These are phyloP conservation scores for Embiotoca jacksoni DNA, from an alignment of 2,113 vertebrate genomes.

Conservation along the genomic window DNA sequence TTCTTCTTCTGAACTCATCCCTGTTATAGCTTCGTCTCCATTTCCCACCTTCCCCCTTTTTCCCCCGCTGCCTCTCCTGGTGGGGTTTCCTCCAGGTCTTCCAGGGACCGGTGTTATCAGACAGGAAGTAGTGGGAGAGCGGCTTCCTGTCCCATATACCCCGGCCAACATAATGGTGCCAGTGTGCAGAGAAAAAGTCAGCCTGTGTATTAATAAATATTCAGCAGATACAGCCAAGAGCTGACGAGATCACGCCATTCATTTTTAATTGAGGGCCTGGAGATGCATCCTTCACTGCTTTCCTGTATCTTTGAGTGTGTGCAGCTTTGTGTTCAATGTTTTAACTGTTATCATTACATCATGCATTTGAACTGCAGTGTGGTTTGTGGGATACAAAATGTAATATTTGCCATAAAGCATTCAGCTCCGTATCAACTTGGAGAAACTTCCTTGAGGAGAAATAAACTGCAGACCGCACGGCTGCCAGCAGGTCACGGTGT, in stretches of 20 bases:
- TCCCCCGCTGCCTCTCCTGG: constrained; percentile 37
- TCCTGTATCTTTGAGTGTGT: constrained; percentile 27
- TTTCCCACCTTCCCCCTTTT: constrained; percentile 22
- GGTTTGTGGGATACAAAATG: constrained; percentile 11
- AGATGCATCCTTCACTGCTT: constrained; percentile 33
- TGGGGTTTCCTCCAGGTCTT: constrained; percentile 65
- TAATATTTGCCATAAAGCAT: constrained; percentile 25
- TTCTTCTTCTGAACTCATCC: constrained; percentile 5
- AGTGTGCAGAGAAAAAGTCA: constrained; percentile 54
- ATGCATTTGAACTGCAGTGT: constrained; percentile 9
- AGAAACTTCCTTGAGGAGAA: constrained; percentile 3
- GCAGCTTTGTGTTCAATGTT: constrained; percentile 7
- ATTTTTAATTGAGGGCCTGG: constrained; percentile 63
- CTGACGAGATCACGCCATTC: constrained; percentile 45
- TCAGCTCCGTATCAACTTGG: constrained; percentile 16
- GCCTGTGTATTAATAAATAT: constrained; percentile 75
- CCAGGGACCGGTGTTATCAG: constrained; percentile 59
- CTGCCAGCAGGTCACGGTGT: background rate
- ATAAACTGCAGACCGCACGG: constrained; percentile 6
- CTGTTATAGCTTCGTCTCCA: background rate
- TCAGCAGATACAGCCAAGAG: constrained; percentile 61
- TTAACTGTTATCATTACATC: constrained; percentile 11
- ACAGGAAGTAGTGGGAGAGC: constrained; percentile 65
- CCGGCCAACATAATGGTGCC: constrained; percentile 48
- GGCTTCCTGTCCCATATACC: constrained; percentile 70